Percentiles rank a stretch among this genome's conserved stretches.
Conservation (phyloP, 2,797 vertebrate genomes). For the Sebastolobus alascanus region DNA sequence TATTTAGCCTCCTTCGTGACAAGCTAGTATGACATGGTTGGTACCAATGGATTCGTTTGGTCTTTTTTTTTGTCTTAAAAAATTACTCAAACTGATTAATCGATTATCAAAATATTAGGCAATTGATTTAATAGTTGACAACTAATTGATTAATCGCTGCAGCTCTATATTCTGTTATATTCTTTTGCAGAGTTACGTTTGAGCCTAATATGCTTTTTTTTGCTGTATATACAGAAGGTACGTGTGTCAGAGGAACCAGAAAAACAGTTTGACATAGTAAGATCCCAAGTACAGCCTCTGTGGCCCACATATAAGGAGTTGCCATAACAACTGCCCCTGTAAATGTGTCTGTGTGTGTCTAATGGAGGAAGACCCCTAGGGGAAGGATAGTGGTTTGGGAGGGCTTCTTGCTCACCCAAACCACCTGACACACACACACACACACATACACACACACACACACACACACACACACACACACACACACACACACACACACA, state of each 20-base stretch:
- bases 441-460: slow-evolving; percentile 23
- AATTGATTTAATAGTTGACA: no score
- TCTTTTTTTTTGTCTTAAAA: no score
- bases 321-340: slow-evolving; percentile 52
- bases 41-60: no score
- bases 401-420: slow-evolving; percentile 20
- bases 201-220: neutral
- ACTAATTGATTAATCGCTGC: no score
- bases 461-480: slow-evolving; percentile 21
- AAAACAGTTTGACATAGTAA: slow-evolving; percentile 4
- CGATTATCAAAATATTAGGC: no score
- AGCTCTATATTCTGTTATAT: neutral
- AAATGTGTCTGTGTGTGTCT: slow-evolving; percentile 21
- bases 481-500: neutral
- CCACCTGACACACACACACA: slow-evolving; percentile 35
- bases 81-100: no score
- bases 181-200: neutral
- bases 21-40: no score
- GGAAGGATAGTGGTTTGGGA: slow-evolving; percentile 17
- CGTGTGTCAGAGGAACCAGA: neutral
- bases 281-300: neutral
- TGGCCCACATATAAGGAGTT: slow-evolving; percentile 31
- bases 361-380: slow-evolving; percentile 47
- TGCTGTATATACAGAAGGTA: neutral
- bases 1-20: no score